Base-by-base conservation (phyloP, 2,797 vertebrate species). In the Geotrypetes seraphini region DNA sequence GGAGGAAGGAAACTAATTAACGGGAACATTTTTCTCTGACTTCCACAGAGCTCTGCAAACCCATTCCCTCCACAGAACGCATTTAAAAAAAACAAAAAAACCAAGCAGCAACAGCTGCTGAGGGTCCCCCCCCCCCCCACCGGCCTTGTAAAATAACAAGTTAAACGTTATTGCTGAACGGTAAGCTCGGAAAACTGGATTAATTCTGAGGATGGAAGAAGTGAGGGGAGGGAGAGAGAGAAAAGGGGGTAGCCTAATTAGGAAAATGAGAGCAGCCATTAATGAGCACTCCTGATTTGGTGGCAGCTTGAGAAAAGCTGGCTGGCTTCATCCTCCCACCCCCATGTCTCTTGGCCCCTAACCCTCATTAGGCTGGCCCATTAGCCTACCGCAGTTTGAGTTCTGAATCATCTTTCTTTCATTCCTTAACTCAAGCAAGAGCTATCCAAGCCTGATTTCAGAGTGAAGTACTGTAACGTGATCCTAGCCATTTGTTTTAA, bases 321-420 rank as follows among this genome's bases (percentile, higher is more conserved):
- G 52, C 53, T 69, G 40, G 21, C 26, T 48, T 31, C 4, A 1
- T 28, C 36, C 16, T 37, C 33, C 33, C 60, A n/a, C n/a, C n/a
- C n/a, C n/a, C n/a, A 61, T 47, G 33, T 56, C 25, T 41, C 52
- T 28, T 39, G 48, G 31, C 45, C 39, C 33, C 21, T 36, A 12
- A 11, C 24, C 58, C 44, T 23, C 53, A 60, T 68, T n/a, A n/a
- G n/a, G n/a, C n/a, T n/a, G n/a, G n/a, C n/a, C n/a, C n/a, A 41
- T 74, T 84, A 87, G 88, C 79, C 81, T 85, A 86, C 85, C 79
- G 63, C 82, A 88, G 82, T 66, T 43, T 34, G 43, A 36, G 30
- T 33, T 47, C 36, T 27, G 34, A 58, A 26, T 1, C 0, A 1
- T 1, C 24, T 16, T 32, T 47, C 47, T 69, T 62, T 50, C 23